These are phyloP conservation scores for Hycleus phaleratus DNA, from an alignment of 1,140 invertebrate species.

Conservation along the genomic window DNA sequence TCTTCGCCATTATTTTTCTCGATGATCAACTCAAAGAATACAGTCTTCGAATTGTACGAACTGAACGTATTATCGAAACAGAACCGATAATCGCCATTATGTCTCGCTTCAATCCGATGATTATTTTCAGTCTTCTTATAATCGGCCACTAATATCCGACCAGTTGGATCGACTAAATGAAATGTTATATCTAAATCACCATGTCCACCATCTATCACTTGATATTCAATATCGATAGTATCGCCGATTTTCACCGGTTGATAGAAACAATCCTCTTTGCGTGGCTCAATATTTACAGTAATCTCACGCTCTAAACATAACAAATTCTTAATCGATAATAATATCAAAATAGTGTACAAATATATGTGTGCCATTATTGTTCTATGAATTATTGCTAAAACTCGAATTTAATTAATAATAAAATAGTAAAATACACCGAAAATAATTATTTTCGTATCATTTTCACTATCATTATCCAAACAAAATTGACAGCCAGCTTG, in stretches of 20 bases:
- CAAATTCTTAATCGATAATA: neutral
- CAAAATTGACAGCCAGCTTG: too few species aligned
- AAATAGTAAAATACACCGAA: neutral
- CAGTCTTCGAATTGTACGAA: constrained; percentile 66
- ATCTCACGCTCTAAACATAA: constrained; percentile 50
- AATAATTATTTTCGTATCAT: neutral
- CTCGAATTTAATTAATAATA: neutral
- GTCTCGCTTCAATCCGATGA: constrained; percentile 49
- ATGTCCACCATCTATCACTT: constrained; percentile 68
- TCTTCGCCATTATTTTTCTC: constrained; percentile 53
- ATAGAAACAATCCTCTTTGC: constrained; percentile 62
- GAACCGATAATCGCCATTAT: constrained; percentile 65
- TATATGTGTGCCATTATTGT: neutral
- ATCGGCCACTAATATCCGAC: constrained; percentile 56
- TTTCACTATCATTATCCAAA: too few species aligned
- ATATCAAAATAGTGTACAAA: neutral
- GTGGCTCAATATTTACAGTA: constrained; percentile 61
- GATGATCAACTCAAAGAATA: constrained; percentile 72
- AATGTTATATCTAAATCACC: constrained; percentile 75
- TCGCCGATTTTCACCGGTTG: constrained; percentile 52
- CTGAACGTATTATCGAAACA: constrained; percentile 82
- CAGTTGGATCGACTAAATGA: constrained; percentile 54
- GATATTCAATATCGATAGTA: constrained; percentile 65
- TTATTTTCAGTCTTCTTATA: constrained; percentile 63
- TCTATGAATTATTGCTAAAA: neutral